A percentile compares a stretch with the other conserved stretches of the same genome.
Conservation (phyloP, 2,888 invertebrate genomes). For the Troides helena region DNA sequence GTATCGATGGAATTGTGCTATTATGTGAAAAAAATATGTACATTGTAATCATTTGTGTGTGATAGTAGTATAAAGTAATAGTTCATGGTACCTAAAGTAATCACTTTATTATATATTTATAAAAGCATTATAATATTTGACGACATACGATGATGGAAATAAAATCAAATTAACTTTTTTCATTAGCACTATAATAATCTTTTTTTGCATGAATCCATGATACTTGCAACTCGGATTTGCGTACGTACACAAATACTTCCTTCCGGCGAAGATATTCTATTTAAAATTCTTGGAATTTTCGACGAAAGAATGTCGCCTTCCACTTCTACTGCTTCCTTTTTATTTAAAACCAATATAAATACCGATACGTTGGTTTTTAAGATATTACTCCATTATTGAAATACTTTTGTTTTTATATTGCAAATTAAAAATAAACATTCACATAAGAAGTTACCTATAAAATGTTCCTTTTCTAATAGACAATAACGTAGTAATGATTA, state of each 20-base stretch:
- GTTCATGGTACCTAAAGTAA: too few relatives aligned
- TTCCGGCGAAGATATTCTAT: conserved; percentile 1
- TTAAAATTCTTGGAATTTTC: conserved; percentile 13
- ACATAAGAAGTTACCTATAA: background rate
- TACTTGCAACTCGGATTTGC: too few relatives aligned
- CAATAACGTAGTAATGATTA: background rate
- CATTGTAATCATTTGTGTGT: background rate
- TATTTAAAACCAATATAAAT: conserved; percentile 19
- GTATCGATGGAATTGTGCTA: conserved; percentile 7
- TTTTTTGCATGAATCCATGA: background rate
- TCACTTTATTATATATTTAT: too few relatives aligned
- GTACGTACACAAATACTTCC: background rate
- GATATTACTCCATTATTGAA: background rate
- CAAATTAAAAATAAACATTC: background rate
- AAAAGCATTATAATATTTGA: too few relatives aligned
- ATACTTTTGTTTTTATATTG: background rate
- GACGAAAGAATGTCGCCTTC: conserved; percentile 4
- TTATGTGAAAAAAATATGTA: conserved; percentile 6
- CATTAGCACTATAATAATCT: background rate
- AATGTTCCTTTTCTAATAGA: background rate
- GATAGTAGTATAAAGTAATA: too few relatives aligned
- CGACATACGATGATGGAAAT: too few relatives aligned
- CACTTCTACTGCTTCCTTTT: conserved; percentile 2
- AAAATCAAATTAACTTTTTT: too few relatives aligned
- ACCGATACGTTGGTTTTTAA: background rate